Conservation (phyloP, 2,797 vertebrate genomes). For the Ibycter americanus region DNA sequence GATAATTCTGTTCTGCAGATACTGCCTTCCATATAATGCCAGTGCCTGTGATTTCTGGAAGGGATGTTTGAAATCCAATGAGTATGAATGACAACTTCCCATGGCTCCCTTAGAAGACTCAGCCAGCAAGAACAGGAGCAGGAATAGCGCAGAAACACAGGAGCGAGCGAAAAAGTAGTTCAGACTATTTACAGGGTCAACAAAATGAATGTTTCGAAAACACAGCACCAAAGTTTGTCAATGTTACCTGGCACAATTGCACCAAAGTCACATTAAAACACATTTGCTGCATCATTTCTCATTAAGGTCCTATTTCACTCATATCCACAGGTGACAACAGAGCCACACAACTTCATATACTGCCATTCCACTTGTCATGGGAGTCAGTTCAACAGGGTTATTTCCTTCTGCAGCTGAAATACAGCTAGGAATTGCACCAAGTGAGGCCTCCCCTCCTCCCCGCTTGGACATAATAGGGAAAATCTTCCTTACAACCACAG, state of each 20-base stretch:
- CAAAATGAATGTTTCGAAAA: not conserved
- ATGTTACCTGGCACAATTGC: not conserved
- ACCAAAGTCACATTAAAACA: not conserved
- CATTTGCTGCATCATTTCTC: not conserved
- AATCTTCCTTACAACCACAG: not conserved
- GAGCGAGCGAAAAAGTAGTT: not conserved
- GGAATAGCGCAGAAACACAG: not conserved
- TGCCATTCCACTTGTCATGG: not conserved
- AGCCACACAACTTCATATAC: fast-evolving
- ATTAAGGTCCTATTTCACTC: not conserved
- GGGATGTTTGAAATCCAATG: not conserved
- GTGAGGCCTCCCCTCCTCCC: not conserved
- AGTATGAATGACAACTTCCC: not conserved
- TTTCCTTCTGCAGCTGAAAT: not conserved
- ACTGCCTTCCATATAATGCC: not conserved
- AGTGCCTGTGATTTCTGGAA: not conserved
- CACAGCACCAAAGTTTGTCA: not conserved
- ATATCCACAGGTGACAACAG: not conserved
- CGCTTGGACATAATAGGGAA: not conserved
- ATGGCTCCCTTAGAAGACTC: not conserved
- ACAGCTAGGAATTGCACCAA: not conserved
- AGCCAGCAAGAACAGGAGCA: not conserved
- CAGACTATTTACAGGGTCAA: not conserved
- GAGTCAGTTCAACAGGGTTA: not conserved
- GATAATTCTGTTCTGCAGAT: not conserved